Evolutionary conservation across 2,113 vertebrate genomes (phyloP).

Genomic region (Notiomystis cincta): DNA sequence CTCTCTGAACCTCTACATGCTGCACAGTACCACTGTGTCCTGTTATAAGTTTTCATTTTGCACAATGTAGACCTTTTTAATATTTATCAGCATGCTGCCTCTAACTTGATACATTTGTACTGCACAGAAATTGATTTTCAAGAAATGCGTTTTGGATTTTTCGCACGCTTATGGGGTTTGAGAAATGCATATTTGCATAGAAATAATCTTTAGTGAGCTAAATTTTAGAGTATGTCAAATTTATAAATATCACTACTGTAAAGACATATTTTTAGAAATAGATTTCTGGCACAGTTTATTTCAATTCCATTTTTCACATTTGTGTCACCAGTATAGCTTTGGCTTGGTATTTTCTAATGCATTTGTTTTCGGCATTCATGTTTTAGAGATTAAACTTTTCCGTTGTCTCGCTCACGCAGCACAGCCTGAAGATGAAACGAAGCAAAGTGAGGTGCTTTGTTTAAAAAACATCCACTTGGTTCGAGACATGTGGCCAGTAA

Average conservation of each 20-base stretch:
- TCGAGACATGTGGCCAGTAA: neutral
- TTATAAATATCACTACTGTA: conserved; percentile 59
- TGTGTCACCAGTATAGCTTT: conserved; percentile 26
- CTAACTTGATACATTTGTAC: conserved; percentile 66
- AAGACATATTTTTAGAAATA: conserved; percentile 62
- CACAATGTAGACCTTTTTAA: conserved; percentile 76
- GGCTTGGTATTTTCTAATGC: conserved; percentile 43
- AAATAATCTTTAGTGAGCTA: conserved; percentile 83
- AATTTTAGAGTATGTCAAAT: conserved; percentile 73
- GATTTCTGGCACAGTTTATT: conserved; percentile 56
- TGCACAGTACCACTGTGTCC: neutral
- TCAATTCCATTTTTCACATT: conserved; percentile 59
- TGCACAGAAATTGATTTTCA: conserved; percentile 84
- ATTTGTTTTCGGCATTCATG: conserved; percentile 48
- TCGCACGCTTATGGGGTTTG: conserved; percentile 68
- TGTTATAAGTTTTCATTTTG: conserved; percentile 66
- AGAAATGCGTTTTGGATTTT: conserved; percentile 83
- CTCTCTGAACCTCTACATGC: neutral
- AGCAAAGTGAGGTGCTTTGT: neutral
- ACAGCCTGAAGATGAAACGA: conserved; percentile 29
- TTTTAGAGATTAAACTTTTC: conserved; percentile 53
- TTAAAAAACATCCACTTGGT: neutral
- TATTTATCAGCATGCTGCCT: conserved; percentile 77
- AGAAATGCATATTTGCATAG: conserved; percentile 79
- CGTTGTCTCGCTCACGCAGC: neutral